These are phyloP conservation scores for Nebria salina DNA, from an alignment of 2,888 invertebrate genomes.

Conservation along the genomic window DNA sequence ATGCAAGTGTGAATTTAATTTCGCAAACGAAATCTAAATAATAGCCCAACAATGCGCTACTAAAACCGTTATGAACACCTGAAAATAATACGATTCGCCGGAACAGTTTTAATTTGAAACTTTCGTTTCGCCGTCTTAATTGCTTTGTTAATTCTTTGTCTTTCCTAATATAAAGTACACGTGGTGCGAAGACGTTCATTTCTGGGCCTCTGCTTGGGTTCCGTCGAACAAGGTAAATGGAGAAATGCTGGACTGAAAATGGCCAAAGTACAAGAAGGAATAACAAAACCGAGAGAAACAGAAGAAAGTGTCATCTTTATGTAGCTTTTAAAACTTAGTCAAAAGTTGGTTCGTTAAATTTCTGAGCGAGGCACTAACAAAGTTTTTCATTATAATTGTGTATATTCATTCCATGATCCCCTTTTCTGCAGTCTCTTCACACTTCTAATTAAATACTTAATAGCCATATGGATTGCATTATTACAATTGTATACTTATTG, in stretches of 20 bases:
- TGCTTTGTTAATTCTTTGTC: conserved; percentile 47
- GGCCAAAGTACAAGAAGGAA: conserved; percentile 40
- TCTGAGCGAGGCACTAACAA: conserved; percentile 44
- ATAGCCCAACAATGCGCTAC: conserved; percentile 42
- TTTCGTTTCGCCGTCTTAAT: conserved; percentile 44
- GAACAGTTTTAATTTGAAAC: conserved; percentile 46
- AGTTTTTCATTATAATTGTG: conserved; percentile 47
- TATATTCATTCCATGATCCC: conserved; percentile 21
- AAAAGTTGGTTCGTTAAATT: conserved; percentile 47
- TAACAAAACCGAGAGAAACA: conserved; percentile 36
- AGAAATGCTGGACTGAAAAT: conserved; percentile 31
- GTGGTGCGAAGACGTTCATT: conserved; percentile 25
- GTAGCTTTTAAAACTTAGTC: conserved; percentile 46
- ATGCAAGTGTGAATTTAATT: conserved; percentile 44
- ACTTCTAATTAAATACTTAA: conserved; percentile 39
- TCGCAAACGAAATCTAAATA: conserved; percentile 43
- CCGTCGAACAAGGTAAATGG: neutral
- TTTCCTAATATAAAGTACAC: conserved; percentile 45
- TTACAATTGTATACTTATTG: conserved; percentile 31
- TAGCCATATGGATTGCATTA: conserved; percentile 25
- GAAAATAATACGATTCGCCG: conserved; percentile 44
- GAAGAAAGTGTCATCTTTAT: conserved; percentile 46
- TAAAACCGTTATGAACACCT: conserved; percentile 46
- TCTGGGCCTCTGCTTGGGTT: neutral
- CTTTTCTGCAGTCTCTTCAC: conserved; percentile 2